Percentiles rank a stretch among this genome's conserved stretches.
Conservation (phyloP, 1,140 invertebrate species). For the Cyclargus thomasi region DNA sequence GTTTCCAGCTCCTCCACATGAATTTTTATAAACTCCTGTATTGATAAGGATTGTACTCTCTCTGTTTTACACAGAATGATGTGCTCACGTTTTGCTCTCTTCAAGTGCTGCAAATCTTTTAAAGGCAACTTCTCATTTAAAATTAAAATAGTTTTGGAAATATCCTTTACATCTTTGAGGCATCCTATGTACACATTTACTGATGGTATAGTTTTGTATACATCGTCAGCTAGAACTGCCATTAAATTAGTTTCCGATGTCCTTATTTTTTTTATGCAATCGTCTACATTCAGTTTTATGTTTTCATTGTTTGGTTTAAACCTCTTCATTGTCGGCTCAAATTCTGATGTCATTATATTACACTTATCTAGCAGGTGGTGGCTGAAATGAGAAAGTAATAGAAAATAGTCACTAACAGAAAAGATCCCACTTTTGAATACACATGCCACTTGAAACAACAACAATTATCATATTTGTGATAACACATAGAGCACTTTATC, state of each 20-base stretch:
- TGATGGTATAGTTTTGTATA: constrained; percentile 69
- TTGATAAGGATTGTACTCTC: constrained; percentile 44
- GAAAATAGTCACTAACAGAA: constrained; percentile 32
- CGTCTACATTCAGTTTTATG: constrained; percentile 31
- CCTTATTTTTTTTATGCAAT: constrained; percentile 37
- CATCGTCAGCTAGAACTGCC: constrained; percentile 54
- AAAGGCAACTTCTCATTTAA: constrained; percentile 77
- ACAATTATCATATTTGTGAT: constrained; percentile 2
- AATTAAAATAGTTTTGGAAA: constrained; percentile 78
- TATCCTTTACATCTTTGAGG: constrained; percentile 77
- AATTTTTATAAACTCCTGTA: constrained; percentile 68
- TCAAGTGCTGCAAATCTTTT: constrained; percentile 81
- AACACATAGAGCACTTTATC: constrained; percentile 1
- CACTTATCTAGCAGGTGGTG: constrained; percentile 20
- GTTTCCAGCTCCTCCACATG: constrained; percentile 72
- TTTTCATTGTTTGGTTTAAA: constrained; percentile 29
- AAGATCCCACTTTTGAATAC: constrained; percentile 17
- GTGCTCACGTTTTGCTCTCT: constrained; percentile 80
- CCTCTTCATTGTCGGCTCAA: constrained; percentile 47
- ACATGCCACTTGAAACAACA: constrained; percentile 5
- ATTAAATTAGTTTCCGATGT: constrained; percentile 38
- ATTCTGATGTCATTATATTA: constrained; percentile 26
- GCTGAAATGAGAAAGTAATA: constrained; percentile 60
- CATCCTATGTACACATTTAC: constrained; percentile 77
- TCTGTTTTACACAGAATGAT: constrained; percentile 76